phyloP scores from a whole-genome alignment of 2,888 invertebrate species.

The Melipona beecheii region DNA sequence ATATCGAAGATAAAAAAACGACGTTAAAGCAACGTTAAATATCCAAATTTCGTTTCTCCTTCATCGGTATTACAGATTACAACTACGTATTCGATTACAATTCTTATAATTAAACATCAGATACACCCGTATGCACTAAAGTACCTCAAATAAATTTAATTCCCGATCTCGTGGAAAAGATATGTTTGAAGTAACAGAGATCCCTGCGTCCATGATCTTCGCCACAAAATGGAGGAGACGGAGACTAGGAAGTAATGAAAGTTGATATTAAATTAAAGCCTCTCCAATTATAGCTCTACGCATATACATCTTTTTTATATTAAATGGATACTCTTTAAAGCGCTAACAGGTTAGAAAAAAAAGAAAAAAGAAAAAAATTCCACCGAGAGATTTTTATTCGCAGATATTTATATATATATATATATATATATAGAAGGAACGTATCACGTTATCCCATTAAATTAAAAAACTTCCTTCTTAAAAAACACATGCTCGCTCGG shows the following conservation, averaged over 20 bases:
- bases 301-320: neutral
- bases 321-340: conserved; percentile 17
- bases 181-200: neutral
- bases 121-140: neutral
- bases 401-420: neutral
- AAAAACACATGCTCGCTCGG: neutral
- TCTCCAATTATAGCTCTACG: neutral
- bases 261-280: conserved; percentile 17
- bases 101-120: neutral
- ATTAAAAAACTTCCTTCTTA: neutral
- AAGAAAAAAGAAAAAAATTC: neutral
- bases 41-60: neutral
- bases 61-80: no score
- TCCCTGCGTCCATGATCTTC: neutral
- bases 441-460: neutral
- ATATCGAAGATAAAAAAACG: no score
- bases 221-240: neutral
- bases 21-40: no score
- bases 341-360: neutral
- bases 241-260: neutral
- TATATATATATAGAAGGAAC: neutral
- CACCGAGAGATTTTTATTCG: neutral
- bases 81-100: neutral
- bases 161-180: neutral
- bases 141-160: neutral